Evolutionary conservation across 2,113 vertebrate species (phyloP).

Genomic region (Periophthalmus modestus): DNA sequence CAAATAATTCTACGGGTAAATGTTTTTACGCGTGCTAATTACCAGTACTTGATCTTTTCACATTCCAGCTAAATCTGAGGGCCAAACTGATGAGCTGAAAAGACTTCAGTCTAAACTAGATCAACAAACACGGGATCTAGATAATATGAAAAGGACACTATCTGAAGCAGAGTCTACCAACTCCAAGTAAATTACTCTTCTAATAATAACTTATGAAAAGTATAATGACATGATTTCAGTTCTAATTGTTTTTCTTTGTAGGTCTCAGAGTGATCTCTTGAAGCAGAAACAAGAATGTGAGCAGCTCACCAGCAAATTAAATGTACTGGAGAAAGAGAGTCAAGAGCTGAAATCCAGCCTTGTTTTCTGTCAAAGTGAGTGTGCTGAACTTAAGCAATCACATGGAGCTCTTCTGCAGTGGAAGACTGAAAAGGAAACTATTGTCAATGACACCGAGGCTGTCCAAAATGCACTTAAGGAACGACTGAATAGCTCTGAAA

Average conservation of each 20-base stretch:
- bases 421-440: constrained; percentile 82
- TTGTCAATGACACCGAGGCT: constrained; percentile 72
- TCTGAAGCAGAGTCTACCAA: constrained; percentile 81
- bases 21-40: background rate
- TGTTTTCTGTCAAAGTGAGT: constrained; percentile 75
- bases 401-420: constrained; percentile 75
- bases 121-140: constrained; percentile 76
- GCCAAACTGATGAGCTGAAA: constrained; percentile 78
- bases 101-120: constrained; percentile 79
- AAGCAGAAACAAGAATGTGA: constrained; percentile 80
- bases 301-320: constrained; percentile 75
- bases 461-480: constrained; percentile 78
- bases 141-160: constrained; percentile 77
- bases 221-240: background rate
- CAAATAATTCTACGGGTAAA: background rate
- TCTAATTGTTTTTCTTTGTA: constrained; percentile 15
- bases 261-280: constrained; percentile 77
- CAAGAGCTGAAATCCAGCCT: constrained; percentile 73
- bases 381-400: constrained; percentile 75
- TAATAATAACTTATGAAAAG: background rate
- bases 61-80: constrained; percentile 78
- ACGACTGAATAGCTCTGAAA: constrained; percentile 79
- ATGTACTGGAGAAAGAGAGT: constrained; percentile 71
- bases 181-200: constrained; percentile 54
- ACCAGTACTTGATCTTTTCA: background rate